Conservation (phyloP, 2,797 vertebrate species). For the Sebastes flavidus region DNA sequence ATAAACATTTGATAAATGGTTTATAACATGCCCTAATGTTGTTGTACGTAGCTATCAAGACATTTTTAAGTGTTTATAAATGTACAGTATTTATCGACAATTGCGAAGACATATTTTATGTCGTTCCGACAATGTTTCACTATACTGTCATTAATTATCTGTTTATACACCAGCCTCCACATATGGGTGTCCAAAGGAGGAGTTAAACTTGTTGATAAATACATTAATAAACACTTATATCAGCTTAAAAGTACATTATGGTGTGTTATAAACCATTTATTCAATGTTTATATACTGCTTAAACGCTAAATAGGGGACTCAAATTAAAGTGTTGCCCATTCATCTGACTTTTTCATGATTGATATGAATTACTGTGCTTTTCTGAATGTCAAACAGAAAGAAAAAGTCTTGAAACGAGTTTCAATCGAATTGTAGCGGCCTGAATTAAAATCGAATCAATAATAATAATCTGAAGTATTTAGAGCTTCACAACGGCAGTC, state of each 20-base stretch:
- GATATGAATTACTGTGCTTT: not conserved
- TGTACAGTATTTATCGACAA: not conserved
- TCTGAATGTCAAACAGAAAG: not conserved
- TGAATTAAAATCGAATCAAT: not conserved
- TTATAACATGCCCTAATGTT: not conserved
- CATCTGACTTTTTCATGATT: not conserved
- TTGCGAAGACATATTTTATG: not conserved
- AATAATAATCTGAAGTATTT: not conserved
- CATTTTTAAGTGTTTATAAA: not conserved
- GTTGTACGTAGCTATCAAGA: not conserved
- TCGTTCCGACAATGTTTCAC: not conserved
- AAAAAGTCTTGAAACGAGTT: not conserved
- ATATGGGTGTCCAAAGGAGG: not conserved
- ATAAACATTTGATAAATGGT: not conserved
- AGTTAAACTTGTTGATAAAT: not conserved
- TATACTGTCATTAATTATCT: not conserved
- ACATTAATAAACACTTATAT: not conserved
- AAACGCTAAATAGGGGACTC: not conserved
- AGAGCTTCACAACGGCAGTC: not conserved
- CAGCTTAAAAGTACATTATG: not conserved
- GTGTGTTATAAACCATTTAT: not conserved
- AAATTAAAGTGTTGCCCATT: not conserved
- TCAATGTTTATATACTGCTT: not conserved
- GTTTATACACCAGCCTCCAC: not conserved
- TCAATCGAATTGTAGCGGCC: not conserved